Evolutionary conservation across 1,140 invertebrate species (phyloP), one percentile per base, ranked within the genome.

Genomic region (Contarinia nasturtii): DNA sequence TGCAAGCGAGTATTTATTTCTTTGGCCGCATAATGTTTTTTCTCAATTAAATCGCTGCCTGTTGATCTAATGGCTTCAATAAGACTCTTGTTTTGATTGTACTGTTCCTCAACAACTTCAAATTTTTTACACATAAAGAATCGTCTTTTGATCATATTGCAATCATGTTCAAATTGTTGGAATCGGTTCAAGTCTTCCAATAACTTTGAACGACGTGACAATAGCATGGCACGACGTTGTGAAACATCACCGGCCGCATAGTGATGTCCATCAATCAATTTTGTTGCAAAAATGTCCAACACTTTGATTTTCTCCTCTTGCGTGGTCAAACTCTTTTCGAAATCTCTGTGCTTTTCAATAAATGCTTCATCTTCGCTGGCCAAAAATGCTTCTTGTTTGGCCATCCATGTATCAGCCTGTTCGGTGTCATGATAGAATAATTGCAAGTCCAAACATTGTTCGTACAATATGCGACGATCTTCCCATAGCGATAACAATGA

Each of bases 361-460:
- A 98, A 64, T 10, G 92, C 92, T 65, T 98, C 95, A 1, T 98
- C 93, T 57, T 96, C 87, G 64, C 98, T 98, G 11, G 89, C 85
- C 36, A 98, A 69, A 68, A 98, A 98, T 5, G 93, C 91, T 75
- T 96, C 91, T 63, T 96, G 92, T 63, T 97, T 96, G 33, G 89
- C 88, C 89, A 96, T 95, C 91, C 91, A 96, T 7, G 92, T 89
- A 61, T 96, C 92, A 7, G 92, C 92, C 67, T 98, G 93, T 65
- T 98, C 94, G 1, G 84, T 87, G 60, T 98, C 94, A 38, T 95
- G 73, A 60, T 98, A 97, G 66, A 98, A 98, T 1, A 98, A 71
- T 66, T 98, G 95, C 54, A 98, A 70, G 66, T 98, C 95, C 92
- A 98, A 95, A 67, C 95, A 98, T 68, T 98, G 94, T 61, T 98